Evolutionary conservation across 2,888 invertebrate genomes (phyloP).

Genomic region (Caenorhabditis doughertyi): DNA sequence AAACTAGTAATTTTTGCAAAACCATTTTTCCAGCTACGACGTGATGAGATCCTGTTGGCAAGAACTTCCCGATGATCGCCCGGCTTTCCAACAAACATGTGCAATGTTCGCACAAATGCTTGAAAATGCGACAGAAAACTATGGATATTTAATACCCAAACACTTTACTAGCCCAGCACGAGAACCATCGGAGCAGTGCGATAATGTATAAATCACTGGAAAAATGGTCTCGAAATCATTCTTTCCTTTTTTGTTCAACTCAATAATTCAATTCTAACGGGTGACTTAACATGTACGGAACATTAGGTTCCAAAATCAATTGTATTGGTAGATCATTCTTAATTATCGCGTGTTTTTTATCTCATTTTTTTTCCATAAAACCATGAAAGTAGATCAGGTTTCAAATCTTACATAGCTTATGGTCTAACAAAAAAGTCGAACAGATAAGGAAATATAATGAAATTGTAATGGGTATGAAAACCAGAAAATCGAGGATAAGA

Average conservation of each 20-base stretch:
- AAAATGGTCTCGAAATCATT: too few relatives aligned
- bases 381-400: constrained; percentile 7
- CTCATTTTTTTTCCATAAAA: neutral
- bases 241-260: neutral
- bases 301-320: constrained; percentile 40
- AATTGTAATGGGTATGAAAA: constrained; percentile 58
- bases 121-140: constrained; percentile 74
- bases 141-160: constrained; percentile 72
- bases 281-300: constrained; percentile 40
- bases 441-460: constrained; percentile 51
- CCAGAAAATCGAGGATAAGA: constrained; percentile 34
- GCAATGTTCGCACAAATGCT: constrained; percentile 64
- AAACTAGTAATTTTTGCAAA: neutral
- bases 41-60: constrained; percentile 76
- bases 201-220: constrained; percentile 46
- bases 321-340: constrained; percentile 26
- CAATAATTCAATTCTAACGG: constrained; percentile 2
- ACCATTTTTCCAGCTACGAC: constrained; percentile 69
- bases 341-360: constrained; percentile 5
- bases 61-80: constrained; percentile 66
- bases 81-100: constrained; percentile 73
- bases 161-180: constrained; percentile 29
- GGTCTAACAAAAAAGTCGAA: constrained; percentile 27
- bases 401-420: neutral
- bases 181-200: constrained; percentile 53